A percentile compares a stretch with the other conserved stretches of the same genome.
Conservation (phyloP, 2,113 vertebrate species). For the Mustelus asterias region DNA sequence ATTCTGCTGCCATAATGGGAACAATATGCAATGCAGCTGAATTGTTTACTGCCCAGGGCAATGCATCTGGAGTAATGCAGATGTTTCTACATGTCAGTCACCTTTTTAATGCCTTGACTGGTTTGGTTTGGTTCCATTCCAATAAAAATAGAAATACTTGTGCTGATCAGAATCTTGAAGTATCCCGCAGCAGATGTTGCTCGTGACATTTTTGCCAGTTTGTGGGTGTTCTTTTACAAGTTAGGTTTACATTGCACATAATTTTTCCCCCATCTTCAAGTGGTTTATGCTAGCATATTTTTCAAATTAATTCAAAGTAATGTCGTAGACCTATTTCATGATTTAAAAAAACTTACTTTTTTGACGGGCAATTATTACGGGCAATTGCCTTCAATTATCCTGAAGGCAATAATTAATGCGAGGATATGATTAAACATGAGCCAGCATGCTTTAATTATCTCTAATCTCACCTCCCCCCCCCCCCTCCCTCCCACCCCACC, state of each 20-base stretch:
- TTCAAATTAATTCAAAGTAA: not conserved
- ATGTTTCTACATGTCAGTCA: not conserved
- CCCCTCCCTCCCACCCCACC: no score
- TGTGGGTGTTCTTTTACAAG: slow-evolving; percentile 21
- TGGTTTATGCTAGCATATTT: not conserved
- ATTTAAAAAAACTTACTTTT: no score
- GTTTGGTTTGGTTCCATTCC: slow-evolving; percentile 21
- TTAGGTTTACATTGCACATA: not conserved
- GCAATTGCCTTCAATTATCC: not conserved
- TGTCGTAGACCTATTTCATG: not conserved
- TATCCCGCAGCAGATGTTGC: not conserved
- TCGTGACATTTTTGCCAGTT: not conserved
- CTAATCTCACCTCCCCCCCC: not conserved
- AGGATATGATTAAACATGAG: not conserved
- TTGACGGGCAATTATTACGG: no score
- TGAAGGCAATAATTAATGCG: not conserved
- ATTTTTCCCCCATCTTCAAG: not conserved
- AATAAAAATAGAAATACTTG: slow-evolving; percentile 8
- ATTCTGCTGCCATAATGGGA: not conserved
- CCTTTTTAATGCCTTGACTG: not conserved
- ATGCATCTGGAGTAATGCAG: not conserved
- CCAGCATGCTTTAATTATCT: not conserved
- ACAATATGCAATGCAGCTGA: not conserved
- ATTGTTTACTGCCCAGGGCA: not conserved
- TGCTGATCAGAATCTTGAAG: not conserved